Evolutionary conservation across 1,140 invertebrate genomes (phyloP).

Genomic region (Nasonia giraulti): DNA sequence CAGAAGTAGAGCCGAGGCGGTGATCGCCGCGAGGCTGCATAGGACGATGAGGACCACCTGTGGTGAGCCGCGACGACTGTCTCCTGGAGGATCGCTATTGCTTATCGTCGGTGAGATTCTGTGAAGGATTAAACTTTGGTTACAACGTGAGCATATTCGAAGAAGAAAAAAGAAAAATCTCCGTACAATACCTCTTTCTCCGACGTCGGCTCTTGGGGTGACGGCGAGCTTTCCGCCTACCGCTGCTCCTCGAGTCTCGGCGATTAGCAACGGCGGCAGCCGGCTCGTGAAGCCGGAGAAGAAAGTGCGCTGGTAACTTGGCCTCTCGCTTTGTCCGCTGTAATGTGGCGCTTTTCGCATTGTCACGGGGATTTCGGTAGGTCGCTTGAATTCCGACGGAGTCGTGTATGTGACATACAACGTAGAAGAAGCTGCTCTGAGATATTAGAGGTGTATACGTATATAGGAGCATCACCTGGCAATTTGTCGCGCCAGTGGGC

Average conservation of each 20-base stretch:
- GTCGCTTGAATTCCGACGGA: neutral
- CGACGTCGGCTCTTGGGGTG: neutral
- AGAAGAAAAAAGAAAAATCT: too few relatives aligned
- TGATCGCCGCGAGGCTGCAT: neutral
- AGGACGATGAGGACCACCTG: neutral
- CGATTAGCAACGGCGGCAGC: neutral
- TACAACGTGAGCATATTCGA: too few relatives aligned
- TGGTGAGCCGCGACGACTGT: neutral
- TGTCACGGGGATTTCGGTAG: neutral
- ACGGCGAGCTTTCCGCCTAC: neutral
- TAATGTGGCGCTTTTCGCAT: neutral
- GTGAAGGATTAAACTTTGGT: too few relatives aligned
- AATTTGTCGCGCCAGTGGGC: constrained; percentile 35
- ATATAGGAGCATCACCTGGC: constrained; percentile 20
- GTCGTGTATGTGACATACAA: neutral
- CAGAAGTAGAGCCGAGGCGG: neutral
- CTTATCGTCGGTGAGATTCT: neutral
- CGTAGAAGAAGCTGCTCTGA: neutral
- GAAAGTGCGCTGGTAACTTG: constrained; percentile 14
- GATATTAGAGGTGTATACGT: neutral
- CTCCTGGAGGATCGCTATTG: neutral
- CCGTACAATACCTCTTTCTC: neutral
- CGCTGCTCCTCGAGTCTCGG: neutral
- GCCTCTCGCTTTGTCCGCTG: neutral
- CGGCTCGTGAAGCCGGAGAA: neutral